Conservation (phyloP, 2,888 invertebrate species). For the Dione vanillae region DNA sequence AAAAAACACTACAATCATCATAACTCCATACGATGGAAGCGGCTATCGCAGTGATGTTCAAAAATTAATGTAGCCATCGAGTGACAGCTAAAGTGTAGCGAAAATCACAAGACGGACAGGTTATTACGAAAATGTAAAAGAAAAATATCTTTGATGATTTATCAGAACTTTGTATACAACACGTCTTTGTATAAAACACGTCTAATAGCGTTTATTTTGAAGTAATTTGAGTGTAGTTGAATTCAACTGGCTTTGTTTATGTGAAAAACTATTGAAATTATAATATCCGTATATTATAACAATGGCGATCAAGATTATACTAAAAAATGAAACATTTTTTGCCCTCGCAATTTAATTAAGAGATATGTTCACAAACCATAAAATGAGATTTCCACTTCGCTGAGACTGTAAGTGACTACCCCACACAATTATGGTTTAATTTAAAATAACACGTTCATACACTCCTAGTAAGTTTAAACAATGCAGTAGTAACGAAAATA, state of each 20-base stretch:
- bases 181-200: background rate
- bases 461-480: slow-evolving; percentile 18
- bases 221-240: background rate
- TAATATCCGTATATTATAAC: background rate
- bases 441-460: slow-evolving; percentile 30
- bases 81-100: slow-evolving; percentile 7
- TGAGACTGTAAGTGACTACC: slow-evolving; percentile 46
- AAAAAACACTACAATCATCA: slow-evolving; percentile 82
- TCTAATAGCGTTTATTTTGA: background rate
- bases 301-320: slow-evolving; percentile 10
- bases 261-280: background rate
- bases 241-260: background rate
- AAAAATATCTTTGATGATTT: background rate
- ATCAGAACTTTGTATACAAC: background rate
- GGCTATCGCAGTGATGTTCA: slow-evolving; percentile 59
- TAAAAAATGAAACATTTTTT: slow-evolving; percentile 35
- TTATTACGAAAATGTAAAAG: slow-evolving; percentile 9
- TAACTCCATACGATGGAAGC: slow-evolving; percentile 63
- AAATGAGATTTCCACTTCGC: slow-evolving; percentile 62
- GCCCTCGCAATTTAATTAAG: slow-evolving; percentile 58
- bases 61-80: slow-evolving; percentile 64
- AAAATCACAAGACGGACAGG: background rate
- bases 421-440: slow-evolving; percentile 41
- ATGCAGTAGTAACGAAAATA: slow-evolving; percentile 17
- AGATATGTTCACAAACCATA: slow-evolving; percentile 63